Evolutionary conservation across 2,888 invertebrate genomes (phyloP), one percentile per base, ranked within the genome.

Genomic region (Ophioninae sp.): DNA sequence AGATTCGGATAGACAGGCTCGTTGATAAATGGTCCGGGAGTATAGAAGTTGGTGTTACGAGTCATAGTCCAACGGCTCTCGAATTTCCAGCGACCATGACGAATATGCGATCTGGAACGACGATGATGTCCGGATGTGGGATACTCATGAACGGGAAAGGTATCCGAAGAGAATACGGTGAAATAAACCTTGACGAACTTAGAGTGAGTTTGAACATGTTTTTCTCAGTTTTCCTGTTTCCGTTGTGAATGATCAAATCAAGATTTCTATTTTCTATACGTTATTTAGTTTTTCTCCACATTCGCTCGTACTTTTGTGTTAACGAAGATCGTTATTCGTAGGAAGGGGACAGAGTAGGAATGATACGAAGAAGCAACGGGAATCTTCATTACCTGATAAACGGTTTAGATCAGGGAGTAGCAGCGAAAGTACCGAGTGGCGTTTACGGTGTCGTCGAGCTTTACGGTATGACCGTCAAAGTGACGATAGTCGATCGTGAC

Each of bases 71-170:
- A 2, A 95, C 96, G 0, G 96, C 96, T 0, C 94, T 99, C 81
- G 96, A 98, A 83, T 98, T 98, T 92, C 99, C 99, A 2, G 98
- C 98, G 0, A 99, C 99, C 1, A 98, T 99, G 98, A 99, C 99
- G 0, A 99, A 99, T 92, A 97, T 99, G 97, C 95, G 98, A 80
- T 93, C 93, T 1, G 95, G 98, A 9, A 98, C 97, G 0, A 97
- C 97, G 51, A 98, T 98, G 97, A 98, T 99, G 98, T 98, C 98
- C 22, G 99, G 99, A 0, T 98, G 98, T 93, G 99, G 98, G 79
- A 98, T 99, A 88, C 94, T 99, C n/a, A 96, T 98, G 2, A 99
- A 99, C 92, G 99, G 99, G 0, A 98, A 98, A 92, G 98, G 98
- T 6, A 98, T 97, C 1, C 95, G 97, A 85, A 94, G 98, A 84